These are phyloP conservation scores for Pseudorhombus dupliciocellatus DNA, from an alignment of 2,113 vertebrate genomes.

Conservation along the genomic window DNA sequence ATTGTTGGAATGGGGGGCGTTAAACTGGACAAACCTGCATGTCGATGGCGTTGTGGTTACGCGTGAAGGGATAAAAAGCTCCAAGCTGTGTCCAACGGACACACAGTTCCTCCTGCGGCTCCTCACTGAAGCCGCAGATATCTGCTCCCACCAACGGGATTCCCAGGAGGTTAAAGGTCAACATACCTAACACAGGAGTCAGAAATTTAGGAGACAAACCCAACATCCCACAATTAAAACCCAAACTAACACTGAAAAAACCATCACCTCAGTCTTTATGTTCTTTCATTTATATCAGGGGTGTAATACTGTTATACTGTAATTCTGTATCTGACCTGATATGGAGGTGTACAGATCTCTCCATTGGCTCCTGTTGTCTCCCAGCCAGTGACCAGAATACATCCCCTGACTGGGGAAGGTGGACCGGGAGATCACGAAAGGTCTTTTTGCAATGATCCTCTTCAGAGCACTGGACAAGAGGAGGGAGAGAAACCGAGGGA, in stretches of 20 bases:
- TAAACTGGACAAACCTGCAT: slow-evolving; percentile 68
- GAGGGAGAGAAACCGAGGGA: neutral
- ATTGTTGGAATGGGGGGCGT: neutral
- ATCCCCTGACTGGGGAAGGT: slow-evolving; percentile 90
- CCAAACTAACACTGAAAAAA: too few relatives aligned
- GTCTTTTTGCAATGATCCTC: slow-evolving; percentile 81
- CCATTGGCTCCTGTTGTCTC: slow-evolving; percentile 89
- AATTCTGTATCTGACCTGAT: slow-evolving; percentile 83
- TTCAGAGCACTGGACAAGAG: slow-evolving; percentile 82
- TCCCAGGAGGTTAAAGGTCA: slow-evolving; percentile 90
- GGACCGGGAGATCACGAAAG: slow-evolving; percentile 89
- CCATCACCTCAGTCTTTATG: too few relatives aligned
- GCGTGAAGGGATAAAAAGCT: slow-evolving; percentile 89
- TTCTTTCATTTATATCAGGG: too few relatives aligned
- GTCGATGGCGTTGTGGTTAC: slow-evolving; percentile 86
- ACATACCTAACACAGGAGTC: slow-evolving; percentile 77
- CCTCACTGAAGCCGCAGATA: slow-evolving; percentile 86
- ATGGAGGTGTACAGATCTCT: slow-evolving; percentile 88
- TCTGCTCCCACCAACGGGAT: slow-evolving; percentile 86
- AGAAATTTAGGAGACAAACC: slow-evolving; percentile 7
- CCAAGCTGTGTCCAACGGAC: slow-evolving; percentile 89
- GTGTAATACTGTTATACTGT: too few relatives aligned
- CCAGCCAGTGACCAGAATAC: slow-evolving; percentile 91
- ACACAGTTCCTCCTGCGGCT: slow-evolving; percentile 87
- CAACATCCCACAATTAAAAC: neutral